phyloP scores from a whole-genome alignment of 2,797 vertebrate species.

The Margarornis squamiger region DNA sequence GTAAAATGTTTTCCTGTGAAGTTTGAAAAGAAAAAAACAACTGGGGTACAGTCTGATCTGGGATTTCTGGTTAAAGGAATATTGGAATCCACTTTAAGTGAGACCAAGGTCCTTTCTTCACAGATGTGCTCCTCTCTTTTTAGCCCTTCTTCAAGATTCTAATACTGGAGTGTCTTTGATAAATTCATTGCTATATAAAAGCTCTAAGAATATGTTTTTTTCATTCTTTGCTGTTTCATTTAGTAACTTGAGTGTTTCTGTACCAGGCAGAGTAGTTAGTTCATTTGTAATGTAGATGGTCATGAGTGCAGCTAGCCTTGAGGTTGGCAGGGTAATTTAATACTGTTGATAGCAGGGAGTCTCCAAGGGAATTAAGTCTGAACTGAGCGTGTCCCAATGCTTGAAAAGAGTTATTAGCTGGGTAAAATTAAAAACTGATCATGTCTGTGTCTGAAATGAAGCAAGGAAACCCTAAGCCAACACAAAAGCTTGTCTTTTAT shows the following conservation, averaged over 20 bases:
- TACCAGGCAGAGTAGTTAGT: neutral
- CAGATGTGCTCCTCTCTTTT: neutral
- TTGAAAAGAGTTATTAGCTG: neutral
- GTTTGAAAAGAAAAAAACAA: neutral
- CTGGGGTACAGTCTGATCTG: neutral
- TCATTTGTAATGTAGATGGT: slow-evolving; percentile 18
- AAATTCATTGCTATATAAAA: neutral
- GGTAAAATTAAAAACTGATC: neutral
- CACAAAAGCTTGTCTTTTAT: neutral
- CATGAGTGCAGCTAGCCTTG: neutral
- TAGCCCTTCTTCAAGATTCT: neutral
- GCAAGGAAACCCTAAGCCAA: neutral
- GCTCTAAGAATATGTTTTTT: neutral
- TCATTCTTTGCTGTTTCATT: neutral
- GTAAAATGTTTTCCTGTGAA: neutral
- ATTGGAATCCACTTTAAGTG: neutral
- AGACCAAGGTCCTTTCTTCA: neutral
- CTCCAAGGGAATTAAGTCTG: neutral
- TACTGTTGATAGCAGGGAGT: neutral
- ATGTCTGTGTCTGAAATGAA: neutral
- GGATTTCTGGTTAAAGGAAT: neutral
- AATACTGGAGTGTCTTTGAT: neutral
- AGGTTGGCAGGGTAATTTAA: neutral
- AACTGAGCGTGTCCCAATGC: neutral
- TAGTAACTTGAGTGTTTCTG: neutral